A percentile compares a stretch with the other conserved stretches of the same genome.
Conservation (phyloP, 2,797 vertebrate species). For the Coluber constrictor region DNA sequence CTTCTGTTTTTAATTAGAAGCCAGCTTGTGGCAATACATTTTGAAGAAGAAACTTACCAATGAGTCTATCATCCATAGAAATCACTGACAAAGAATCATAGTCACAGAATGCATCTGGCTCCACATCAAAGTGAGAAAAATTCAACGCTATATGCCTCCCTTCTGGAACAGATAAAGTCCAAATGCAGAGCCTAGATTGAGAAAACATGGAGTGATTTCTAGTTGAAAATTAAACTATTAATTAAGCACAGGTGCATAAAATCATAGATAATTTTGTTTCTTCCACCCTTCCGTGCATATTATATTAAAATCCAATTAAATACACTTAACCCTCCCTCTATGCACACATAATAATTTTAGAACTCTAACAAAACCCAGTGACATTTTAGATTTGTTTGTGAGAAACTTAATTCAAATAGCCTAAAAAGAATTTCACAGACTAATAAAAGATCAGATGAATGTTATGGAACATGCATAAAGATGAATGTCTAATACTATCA, state of each 20-base stretch:
- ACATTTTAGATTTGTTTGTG: neutral
- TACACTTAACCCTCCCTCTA: neutral
- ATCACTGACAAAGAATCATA: conserved; percentile 67
- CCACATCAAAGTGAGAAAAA: conserved; percentile 76
- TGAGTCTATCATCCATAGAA: conserved; percentile 58
- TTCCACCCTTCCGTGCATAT: neutral
- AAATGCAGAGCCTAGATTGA: conserved; percentile 74
- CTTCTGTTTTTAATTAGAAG: neutral
- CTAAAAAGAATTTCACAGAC: neutral
- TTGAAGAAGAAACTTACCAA: conserved; percentile 71
- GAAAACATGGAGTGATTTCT: conserved; percentile 10
- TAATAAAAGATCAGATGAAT: neutral
- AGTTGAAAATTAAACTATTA: neutral
- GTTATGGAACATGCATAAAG: neutral
- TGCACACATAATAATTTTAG: neutral
- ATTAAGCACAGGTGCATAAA: neutral
- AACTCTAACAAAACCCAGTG: neutral
- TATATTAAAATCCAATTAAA: neutral
- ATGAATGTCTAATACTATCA: neutral
- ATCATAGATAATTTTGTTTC: neutral
- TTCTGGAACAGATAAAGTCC: conserved; percentile 71
- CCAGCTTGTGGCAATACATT: neutral
- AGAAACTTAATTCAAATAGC: neutral
- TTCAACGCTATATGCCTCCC: conserved; percentile 67
- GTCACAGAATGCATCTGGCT: conserved; percentile 70